Evolutionary conservation across 53 echinoderm and acorn worm species (phyloP), one percentile per base, ranked within the genome.

Genomic region (Zoroaster sp.): DNA sequence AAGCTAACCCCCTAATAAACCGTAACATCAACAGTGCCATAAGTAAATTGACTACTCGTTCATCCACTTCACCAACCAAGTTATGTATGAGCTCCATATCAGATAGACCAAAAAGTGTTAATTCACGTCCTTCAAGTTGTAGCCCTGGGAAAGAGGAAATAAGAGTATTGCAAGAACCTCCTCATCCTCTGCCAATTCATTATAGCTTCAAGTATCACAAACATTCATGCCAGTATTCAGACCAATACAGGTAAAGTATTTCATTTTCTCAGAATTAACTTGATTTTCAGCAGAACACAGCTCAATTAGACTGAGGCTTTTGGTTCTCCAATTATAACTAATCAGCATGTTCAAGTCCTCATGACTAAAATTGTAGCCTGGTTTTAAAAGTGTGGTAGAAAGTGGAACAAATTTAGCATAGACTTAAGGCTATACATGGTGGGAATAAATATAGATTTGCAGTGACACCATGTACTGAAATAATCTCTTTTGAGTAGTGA

Each of bases 161-260:
- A 31, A 66, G 81, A 42, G 43, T 1, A n/a, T 88, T 83, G 88
- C 45, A 55, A 42, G 88, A 88, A 44, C 76, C 82, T 1, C 88
- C 83, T 8, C 87, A 87, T 28, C 73, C 88, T 0, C 33, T 73
- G 12, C 88, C 92, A 4, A 92, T 92, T 23, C 66, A 87, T 5
- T 95, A 93, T 41, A 83, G 43, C 41, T 95, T 95, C 66, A 95
- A 95, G 72, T 90, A 95, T 73, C 93, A 83, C 51, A 93, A 85
- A 17, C 90, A 91, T 59, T 25, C 93, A 2, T 73, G 77, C 12
- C 93, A 93, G 40, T 93, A 95, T 73, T 88, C 88, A 6, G 93
- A 93, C 39, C 90, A 90, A 37, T 95, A 95, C 46, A 95, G 95
- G 95, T 95, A 41, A 38, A 54, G 33, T 72, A 32, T 4, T n/a